A percentile compares a stretch with the other conserved stretches of the same genome.
Conservation (phyloP, 2,888 invertebrate species). For the Pristionchus mayeri region DNA sequence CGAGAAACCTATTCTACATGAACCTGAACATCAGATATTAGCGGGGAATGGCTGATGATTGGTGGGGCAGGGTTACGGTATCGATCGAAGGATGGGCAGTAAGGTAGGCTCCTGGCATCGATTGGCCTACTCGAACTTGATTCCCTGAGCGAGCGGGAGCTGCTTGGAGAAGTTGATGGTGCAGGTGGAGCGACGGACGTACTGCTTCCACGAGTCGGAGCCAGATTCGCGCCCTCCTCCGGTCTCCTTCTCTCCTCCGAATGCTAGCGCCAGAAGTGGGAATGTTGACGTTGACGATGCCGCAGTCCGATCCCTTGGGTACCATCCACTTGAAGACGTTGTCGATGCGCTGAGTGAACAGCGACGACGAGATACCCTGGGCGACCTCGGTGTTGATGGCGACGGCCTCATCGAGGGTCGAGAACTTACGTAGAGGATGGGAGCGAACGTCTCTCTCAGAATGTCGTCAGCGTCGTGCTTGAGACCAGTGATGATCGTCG, state of each 20-base stretch:
- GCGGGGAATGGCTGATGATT: constrained; percentile 32
- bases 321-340: constrained; percentile 86
- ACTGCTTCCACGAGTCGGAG: constrained; percentile 96
- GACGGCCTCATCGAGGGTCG: constrained; percentile 89
- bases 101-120: not conserved
- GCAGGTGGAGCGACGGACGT: constrained; percentile 83
- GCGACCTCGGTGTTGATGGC: constrained; percentile 90
- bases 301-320: constrained; percentile 91
- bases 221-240: constrained; percentile 98
- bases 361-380: constrained; percentile 94
- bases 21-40: constrained; percentile 5
- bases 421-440: constrained; percentile 83
- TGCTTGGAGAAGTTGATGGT: constrained; percentile 96
- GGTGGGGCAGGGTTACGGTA: not conserved
- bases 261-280: constrained; percentile 99
- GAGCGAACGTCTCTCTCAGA: constrained; percentile 92
- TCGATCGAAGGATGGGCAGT: not conserved
- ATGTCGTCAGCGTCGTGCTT: constrained; percentile 82
- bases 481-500: constrained; percentile 93
- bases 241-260: constrained; percentile 82
- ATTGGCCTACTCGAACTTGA: constrained; percentile 87
- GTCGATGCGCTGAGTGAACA: constrained; percentile 92
- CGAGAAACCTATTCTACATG: not conserved
- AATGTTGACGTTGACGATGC: constrained; percentile 96
- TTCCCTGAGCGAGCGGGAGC: constrained; percentile 95